phyloP scores from a whole-genome alignment of 2,797 vertebrate species.

The Sebastes goodei region DNA sequence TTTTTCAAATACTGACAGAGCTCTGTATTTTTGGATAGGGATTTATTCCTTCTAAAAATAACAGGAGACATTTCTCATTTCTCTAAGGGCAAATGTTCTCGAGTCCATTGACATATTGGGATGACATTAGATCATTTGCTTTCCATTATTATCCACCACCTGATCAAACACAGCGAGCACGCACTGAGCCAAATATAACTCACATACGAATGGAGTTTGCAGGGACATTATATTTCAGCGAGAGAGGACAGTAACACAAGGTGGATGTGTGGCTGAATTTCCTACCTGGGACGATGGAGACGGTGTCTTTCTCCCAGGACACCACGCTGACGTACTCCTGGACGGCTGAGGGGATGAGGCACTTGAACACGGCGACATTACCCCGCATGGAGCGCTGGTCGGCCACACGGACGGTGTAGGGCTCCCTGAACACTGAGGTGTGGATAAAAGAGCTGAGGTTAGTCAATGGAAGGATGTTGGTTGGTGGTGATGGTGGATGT shows the following conservation, averaged over 20 bases:
- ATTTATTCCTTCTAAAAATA: slow-evolving; percentile 23
- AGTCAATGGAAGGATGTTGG: not conserved
- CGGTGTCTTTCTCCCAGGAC: slow-evolving; percentile 99
- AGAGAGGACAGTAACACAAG: not conserved
- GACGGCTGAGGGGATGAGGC: slow-evolving; percentile 98
- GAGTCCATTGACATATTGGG: slow-evolving; percentile 23
- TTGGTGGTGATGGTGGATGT: not conserved
- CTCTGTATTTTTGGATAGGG: not conserved
- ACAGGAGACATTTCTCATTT: slow-evolving; percentile 7
- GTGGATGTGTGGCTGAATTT: not conserved
- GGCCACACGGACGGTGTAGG: slow-evolving; percentile 98
- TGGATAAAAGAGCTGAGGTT: slow-evolving; percentile 21
- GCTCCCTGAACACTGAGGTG: slow-evolving; percentile 95
- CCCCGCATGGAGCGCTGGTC: slow-evolving; percentile 99
- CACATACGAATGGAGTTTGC: not conserved
- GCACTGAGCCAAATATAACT: slow-evolving; percentile 13
- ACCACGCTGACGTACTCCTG: slow-evolving; percentile 99
- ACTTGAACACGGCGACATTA: slow-evolving; percentile 99
- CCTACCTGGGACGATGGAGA: slow-evolving; percentile 96
- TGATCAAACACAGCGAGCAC: slow-evolving; percentile 34
- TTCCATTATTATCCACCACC: slow-evolving; percentile 36
- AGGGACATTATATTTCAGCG: slow-evolving; percentile 2
- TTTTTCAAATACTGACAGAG: not conserved
- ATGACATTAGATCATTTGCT: slow-evolving; percentile 38
- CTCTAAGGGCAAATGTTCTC: slow-evolving; percentile 1